These are phyloP conservation scores for Caenorhabditis afra DNA, from an alignment of 2,888 invertebrate species.

Conservation along the genomic window DNA sequence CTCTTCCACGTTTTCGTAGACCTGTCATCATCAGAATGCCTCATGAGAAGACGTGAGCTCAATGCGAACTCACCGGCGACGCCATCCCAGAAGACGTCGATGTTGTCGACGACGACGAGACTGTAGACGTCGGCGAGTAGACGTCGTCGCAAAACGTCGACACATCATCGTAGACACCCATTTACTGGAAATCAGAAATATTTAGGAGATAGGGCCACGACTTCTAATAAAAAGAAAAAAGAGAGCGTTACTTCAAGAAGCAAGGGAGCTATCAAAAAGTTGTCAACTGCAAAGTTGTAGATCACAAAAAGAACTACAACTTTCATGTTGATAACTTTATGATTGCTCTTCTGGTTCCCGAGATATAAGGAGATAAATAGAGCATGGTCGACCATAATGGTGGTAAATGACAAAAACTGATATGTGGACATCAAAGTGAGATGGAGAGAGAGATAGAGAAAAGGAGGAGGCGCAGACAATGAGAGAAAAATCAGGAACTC, in stretches of 20 bases:
- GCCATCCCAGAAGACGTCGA: slow-evolving; percentile 39
- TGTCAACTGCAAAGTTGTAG: too few species aligned
- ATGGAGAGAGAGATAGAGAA: not conserved
- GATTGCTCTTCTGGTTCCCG: too few species aligned
- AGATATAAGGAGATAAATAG: too few species aligned
- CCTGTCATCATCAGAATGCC: not conserved
- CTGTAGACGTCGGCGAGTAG: slow-evolving; percentile 52
- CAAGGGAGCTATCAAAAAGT: too few species aligned
- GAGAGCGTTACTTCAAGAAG: not conserved
- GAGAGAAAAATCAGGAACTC: too few species aligned
- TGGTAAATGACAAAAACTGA: too few species aligned
- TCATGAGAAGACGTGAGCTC: not conserved
- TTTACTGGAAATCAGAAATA: slow-evolving; percentile 11
- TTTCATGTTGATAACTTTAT: too few species aligned
- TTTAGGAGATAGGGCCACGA: not conserved
- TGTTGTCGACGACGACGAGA: slow-evolving; percentile 22
- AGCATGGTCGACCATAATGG: too few species aligned
- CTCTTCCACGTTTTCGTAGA: slow-evolving; percentile 57
- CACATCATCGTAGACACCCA: slow-evolving; percentile 51
- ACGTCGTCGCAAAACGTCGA: slow-evolving; percentile 33
- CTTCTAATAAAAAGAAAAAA: slow-evolving; percentile 1
- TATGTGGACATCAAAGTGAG: not conserved
- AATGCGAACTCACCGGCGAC: slow-evolving; percentile 32
- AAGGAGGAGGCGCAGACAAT: not conserved
- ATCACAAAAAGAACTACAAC: too few species aligned